Base-by-base conservation (phyloP, 2,797 vertebrate species). In the Hippoglossus hippoglossus region DNA sequence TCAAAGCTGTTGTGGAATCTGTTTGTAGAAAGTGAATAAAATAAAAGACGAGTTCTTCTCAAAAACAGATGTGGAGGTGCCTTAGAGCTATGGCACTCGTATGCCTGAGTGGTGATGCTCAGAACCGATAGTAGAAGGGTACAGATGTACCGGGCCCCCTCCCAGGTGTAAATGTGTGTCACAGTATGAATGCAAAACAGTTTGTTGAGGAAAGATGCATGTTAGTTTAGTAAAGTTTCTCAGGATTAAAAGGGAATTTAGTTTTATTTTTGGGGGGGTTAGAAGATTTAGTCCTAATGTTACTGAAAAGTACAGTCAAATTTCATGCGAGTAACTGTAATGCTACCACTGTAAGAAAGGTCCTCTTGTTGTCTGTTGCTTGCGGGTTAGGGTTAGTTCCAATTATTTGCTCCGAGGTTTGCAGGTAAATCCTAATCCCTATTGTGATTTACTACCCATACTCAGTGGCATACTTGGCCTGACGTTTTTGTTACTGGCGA, bases 401-500 rank as follows among this genome's bases (percentile, higher is more conserved):
- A 46, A 63, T 71, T 68, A 39, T 76, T 59, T 70, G 16, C n/a
- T 57, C 1, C 0, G 47, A 22, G 53, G 44, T 71, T 54, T 69
- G 25, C 66, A 61, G 88, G 73, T 86, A 89, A 84, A 79, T 81
- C 71, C 75, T 46, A 65, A 67, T 39, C 34, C 21, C 28, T 46
- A 7, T 56, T 26, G 22, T 53, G 67, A 83, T 83, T 90, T 86
- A 87, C 74, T 71, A 66, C 59, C 28, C 28, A 26, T 61, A 61
- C 73, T 58, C 72, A 55, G 60, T 75, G 63, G 81, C 77, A 88
- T 78, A 77, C 75, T 73, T 66, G 46, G 60, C 69, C 73, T 74
- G 84, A 75, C 58, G 46, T 76, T 88, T 92, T 90, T 92, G 87
- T 92, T 79, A 58, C 89, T 90, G 91, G 91, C 91, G 92, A 92